These are phyloP conservation scores for Sardinella longiceps DNA, from an alignment of 2,797 vertebrate genomes.

Conservation along the genomic window DNA sequence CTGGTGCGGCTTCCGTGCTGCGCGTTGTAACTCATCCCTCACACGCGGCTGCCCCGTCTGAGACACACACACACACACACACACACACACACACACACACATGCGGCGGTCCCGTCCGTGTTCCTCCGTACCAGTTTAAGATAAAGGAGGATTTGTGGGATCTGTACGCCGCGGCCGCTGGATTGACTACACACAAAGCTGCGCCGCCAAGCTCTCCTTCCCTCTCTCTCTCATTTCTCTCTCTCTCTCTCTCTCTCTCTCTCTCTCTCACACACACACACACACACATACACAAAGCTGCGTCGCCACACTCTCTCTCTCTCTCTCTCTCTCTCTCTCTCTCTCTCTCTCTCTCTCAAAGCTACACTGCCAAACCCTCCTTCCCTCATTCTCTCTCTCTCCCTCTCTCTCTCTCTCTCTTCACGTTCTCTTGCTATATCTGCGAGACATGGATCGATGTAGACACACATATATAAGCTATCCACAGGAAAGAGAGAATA, in stretches of 20 bases:
- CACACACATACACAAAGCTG: too few relatives aligned
- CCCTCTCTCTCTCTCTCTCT: neutral
- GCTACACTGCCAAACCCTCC: too few relatives aligned
- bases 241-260: neutral
- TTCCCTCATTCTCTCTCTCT: neutral
- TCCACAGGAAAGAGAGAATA: neutral
- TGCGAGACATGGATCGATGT: neutral
- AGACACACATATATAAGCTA: neutral
- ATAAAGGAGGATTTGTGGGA: conserved; percentile 17
- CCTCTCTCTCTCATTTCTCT: neutral
- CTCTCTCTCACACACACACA: neutral
- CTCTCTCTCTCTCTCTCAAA: too few relatives aligned
- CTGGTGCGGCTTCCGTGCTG: neutral
- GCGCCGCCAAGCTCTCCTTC: neutral
- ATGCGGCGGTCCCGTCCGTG: neutral
- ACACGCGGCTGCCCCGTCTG: too few relatives aligned
- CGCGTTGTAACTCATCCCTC: neutral
- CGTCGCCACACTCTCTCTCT: too few relatives aligned
- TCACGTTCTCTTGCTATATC: neutral
- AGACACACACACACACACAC: too few relatives aligned
- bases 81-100: too few relatives aligned
- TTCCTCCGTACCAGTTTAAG: neutral
- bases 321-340: neutral
- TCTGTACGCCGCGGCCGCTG: neutral
- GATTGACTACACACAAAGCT: neutral